Evolutionary conservation across 2,113 vertebrate genomes (phyloP).

Genomic region (Neotoma lepida): DNA sequence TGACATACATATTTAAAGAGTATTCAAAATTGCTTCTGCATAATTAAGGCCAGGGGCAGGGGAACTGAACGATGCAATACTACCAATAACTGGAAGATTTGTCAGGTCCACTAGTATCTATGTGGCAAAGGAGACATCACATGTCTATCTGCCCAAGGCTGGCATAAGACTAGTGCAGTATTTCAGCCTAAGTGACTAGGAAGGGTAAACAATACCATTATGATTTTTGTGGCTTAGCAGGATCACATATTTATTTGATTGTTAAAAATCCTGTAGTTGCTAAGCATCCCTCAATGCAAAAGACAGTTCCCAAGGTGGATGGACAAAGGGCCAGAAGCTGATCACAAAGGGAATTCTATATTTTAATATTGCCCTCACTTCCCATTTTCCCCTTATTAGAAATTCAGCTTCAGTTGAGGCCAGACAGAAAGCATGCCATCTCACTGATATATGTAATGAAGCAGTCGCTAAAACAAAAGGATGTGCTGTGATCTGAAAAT

Average conservation of each 20-base stretch:
- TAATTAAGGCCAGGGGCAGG: constrained; percentile 33
- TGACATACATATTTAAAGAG: constrained; percentile 24
- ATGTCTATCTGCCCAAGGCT: constrained; percentile 41
- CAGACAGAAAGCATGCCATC: constrained; percentile 48
- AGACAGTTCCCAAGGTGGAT: constrained; percentile 22
- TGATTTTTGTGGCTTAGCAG: constrained; percentile 30
- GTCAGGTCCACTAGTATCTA: not conserved
- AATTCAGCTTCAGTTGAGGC: constrained; percentile 56
- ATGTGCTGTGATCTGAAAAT: constrained; percentile 64
- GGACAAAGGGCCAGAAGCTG: not conserved
- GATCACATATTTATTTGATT: constrained; percentile 33
- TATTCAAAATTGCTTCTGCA: not conserved
- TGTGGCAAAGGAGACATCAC: constrained; percentile 11
- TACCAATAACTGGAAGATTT: constrained; percentile 9
- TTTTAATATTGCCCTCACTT: constrained; percentile 57
- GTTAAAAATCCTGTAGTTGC: constrained; percentile 7
- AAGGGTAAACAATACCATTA: constrained; percentile 32
- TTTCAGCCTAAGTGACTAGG: constrained; percentile 34
- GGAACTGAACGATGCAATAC: not conserved
- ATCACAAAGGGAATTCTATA: constrained; percentile 50
- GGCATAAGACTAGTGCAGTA: not conserved
- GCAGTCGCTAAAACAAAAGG: constrained; percentile 62
- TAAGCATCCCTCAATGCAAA: not conserved
- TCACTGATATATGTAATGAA: constrained; percentile 53
- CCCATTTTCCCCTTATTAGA: constrained; percentile 60